Base-by-base conservation (phyloP, 2,113 vertebrate genomes). In the Anarrhichthys ocellatus region DNA sequence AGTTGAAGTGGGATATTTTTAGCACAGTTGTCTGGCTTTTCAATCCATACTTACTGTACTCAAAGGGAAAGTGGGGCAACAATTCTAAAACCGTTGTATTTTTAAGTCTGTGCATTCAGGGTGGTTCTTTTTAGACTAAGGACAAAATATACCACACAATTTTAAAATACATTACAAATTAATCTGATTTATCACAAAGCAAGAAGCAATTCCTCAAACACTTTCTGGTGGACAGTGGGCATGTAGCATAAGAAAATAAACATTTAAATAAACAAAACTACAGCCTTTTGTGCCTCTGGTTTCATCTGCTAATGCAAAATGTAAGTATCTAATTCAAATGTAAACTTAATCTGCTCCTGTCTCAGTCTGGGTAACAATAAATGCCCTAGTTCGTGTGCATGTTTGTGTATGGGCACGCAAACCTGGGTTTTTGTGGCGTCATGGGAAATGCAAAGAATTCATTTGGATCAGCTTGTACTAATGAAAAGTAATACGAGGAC, bases 1-100 rank as follows among this genome's bases (percentile, higher is more conserved):
- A 73, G 86, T 91, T 82, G 62, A 85, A 82, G 71, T 27, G 62
- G 34, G 67, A 56, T 90, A 86, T 91, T 90, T 92, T 90, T 82
- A 92, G 77, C 75, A 17, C 69, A 29, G 46, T 22, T 89, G 74
- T 89, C 85, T 82, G 69, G 63, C 76, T 81, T 89, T 88, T 84
- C 54, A 65, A 82, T 92, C 81, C 73, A 90, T 87, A 92, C 17
- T 73, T 80, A 80, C 67, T 73, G 76, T 73, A 85, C 64, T 76
- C 34, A 68, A 42, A 3, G 11, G 32, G 32, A 82, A 88, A 82
- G 63, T 54, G 32, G 75, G 70, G 42, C 75, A 86, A 50, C 59
- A n/a, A 65, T 61, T 58, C 42, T 8, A 59, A 78, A 84, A 77
- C 3, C 14, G 67, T 66, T 44, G 5, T 56, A 46, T 32, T 5